These are phyloP conservation scores for Arvicanthis niloticus DNA, from an alignment of 2,113 vertebrate species.

Conservation along the genomic window DNA sequence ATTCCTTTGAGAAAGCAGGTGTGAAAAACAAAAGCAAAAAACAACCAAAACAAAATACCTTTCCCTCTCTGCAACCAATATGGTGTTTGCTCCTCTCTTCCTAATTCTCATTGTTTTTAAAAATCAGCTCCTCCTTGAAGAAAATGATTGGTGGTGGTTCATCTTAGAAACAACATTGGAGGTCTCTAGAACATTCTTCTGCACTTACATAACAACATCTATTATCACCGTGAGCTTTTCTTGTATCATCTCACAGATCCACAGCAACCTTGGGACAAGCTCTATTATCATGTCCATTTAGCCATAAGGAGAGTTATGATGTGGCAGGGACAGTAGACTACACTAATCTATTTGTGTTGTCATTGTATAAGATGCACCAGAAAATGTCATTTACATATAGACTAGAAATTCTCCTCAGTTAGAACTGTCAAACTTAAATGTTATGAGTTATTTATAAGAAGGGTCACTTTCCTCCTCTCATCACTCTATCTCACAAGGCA, in stretches of 20 bases:
- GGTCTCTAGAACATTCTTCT: background rate
- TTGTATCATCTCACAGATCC: background rate
- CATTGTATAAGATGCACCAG: background rate
- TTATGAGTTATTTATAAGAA: background rate
- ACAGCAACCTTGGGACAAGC: accelerated
- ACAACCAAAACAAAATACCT: constrained; percentile 64
- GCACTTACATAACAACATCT: background rate
- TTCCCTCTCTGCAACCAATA: background rate
- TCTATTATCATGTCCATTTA: background rate
- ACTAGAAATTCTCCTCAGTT: background rate
- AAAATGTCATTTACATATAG: background rate
- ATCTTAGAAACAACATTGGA: background rate
- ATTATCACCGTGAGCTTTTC: background rate
- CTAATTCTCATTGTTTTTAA: constrained; percentile 29
- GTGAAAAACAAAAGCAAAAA: constrained; percentile 69
- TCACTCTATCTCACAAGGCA: background rate
- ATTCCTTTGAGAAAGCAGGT: constrained; percentile 73
- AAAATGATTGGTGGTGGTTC: background rate
- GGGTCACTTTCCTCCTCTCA: background rate
- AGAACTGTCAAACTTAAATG: background rate
- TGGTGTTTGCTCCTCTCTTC: constrained; percentile 21
- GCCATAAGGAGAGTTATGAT: background rate
- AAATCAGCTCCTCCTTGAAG: constrained; percentile 2
- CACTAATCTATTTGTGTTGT: background rate
- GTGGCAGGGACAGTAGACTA: background rate